phyloP scores from a whole-genome alignment of 2,888 invertebrate species.

The Rhamnusium bicolor region DNA sequence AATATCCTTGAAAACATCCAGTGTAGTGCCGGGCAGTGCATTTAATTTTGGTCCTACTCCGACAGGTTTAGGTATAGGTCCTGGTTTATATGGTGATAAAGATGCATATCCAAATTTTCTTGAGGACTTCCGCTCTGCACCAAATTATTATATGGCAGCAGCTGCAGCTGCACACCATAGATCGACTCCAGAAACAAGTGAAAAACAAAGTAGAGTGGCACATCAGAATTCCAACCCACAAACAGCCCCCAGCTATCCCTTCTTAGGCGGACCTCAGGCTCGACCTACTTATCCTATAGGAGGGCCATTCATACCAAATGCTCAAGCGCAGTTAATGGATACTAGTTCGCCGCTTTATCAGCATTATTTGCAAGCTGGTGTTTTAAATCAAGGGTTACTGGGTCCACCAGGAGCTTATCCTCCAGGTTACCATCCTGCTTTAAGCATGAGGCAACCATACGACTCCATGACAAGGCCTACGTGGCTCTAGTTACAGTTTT shows the following conservation, averaged over 20 bases:
- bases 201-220: conserved; percentile 67
- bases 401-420: conserved; percentile 72
- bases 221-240: conserved; percentile 66
- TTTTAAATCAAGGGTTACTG: conserved; percentile 72
- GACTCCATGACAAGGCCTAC: conserved; percentile 80
- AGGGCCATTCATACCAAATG: conserved; percentile 76
- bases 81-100: conserved; percentile 78
- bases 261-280: conserved; percentile 76
- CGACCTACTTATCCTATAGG: conserved; percentile 75
- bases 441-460: conserved; percentile 83
- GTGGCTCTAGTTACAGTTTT: conserved; percentile 73
- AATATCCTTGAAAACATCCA: conserved; percentile 79
- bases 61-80: conserved; percentile 73
- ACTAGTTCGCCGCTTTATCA: conserved; percentile 81
- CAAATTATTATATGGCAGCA: conserved; percentile 74
- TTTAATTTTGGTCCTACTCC: conserved; percentile 87
- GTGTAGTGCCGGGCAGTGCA: conserved; percentile 86
- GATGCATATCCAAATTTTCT: conserved; percentile 80
- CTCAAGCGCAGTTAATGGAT: conserved; percentile 74
- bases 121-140: conserved; percentile 79
- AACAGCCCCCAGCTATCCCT: conserved; percentile 73
- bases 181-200: conserved; percentile 55
- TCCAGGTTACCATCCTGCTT: conserved; percentile 76
- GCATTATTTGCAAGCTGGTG: conserved; percentile 78
- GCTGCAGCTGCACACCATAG: conserved; percentile 65